phyloP scores from a whole-genome alignment of 2,888 invertebrate genomes.

The Acheta domesticus region DNA sequence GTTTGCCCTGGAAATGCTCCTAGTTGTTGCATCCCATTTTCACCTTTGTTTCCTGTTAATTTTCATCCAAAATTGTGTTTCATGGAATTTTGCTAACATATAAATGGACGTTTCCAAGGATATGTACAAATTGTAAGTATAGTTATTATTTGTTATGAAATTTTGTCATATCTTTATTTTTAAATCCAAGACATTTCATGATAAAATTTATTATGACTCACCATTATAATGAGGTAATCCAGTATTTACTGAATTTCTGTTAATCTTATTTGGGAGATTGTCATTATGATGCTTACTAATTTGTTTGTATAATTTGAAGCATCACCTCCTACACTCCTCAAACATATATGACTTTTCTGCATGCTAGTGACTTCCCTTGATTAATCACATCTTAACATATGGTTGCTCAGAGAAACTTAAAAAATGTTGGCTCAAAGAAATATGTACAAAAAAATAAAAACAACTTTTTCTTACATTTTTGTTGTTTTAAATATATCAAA shows the following conservation, averaged over 20 bases:
- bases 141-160: slow-evolving; percentile 28
- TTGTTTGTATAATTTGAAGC: neutral
- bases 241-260: neutral
- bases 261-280: neutral
- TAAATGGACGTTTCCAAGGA: slow-evolving; percentile 39
- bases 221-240: slow-evolving; percentile 3
- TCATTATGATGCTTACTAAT: neutral
- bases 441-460: too few species aligned
- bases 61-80: slow-evolving; percentile 38
- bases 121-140: slow-evolving; percentile 39
- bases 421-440: too few species aligned
- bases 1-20: slow-evolving; percentile 21
- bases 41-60: slow-evolving; percentile 35
- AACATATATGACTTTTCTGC: neutral
- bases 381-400: neutral
- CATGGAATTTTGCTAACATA: slow-evolving; percentile 38
- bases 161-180: slow-evolving; percentile 7
- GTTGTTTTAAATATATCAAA: too few species aligned
- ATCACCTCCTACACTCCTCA: neutral
- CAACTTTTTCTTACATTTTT: too few species aligned
- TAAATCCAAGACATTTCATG: neutral
- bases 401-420: too few species aligned
- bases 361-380: neutral
- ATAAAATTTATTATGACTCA: neutral
- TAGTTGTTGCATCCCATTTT: slow-evolving; percentile 30